phyloP scores from a whole-genome alignment of 2,888 invertebrate species.

The Labia minor region DNA sequence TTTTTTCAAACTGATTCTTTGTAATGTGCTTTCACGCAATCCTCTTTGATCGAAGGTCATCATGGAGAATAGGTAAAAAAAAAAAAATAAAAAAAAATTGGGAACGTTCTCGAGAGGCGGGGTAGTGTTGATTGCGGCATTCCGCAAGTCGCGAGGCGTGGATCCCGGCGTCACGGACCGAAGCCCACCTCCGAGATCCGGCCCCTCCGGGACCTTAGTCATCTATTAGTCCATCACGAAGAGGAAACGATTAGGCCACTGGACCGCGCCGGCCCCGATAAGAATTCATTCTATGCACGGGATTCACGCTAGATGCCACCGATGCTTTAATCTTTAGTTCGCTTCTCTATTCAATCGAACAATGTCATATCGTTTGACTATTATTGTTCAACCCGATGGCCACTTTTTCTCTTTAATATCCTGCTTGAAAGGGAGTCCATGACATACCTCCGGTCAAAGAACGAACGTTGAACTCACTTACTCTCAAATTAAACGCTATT shows the following conservation, averaged over 20 bases:
- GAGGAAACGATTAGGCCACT: slow-evolving; percentile 7
- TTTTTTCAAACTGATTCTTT: background rate
- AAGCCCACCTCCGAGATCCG: background rate
- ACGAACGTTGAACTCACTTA: background rate
- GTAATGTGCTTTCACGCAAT: background rate
- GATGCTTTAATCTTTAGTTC: background rate
- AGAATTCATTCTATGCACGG: slow-evolving; percentile 8
- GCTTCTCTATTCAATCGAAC: background rate
- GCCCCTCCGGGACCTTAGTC: background rate
- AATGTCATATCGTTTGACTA: background rate
- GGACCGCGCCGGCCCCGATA: slow-evolving; percentile 13
- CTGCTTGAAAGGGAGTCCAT: background rate
- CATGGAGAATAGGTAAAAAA: no score
- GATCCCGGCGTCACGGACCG: background rate
- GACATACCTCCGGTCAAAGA: background rate
- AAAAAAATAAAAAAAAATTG: no score
- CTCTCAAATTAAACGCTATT: no score
- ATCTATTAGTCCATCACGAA: background rate
- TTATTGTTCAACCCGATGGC: background rate
- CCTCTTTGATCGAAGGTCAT: background rate
- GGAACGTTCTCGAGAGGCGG: background rate
- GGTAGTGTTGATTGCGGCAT: background rate
- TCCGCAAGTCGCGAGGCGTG: slow-evolving; percentile 3
- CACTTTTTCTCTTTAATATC: background rate
- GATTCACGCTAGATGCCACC: background rate